A percentile compares a stretch with the other conserved stretches of the same genome.
Conservation (phyloP, 2,113 vertebrate species). For the Vireo altiloquus region DNA sequence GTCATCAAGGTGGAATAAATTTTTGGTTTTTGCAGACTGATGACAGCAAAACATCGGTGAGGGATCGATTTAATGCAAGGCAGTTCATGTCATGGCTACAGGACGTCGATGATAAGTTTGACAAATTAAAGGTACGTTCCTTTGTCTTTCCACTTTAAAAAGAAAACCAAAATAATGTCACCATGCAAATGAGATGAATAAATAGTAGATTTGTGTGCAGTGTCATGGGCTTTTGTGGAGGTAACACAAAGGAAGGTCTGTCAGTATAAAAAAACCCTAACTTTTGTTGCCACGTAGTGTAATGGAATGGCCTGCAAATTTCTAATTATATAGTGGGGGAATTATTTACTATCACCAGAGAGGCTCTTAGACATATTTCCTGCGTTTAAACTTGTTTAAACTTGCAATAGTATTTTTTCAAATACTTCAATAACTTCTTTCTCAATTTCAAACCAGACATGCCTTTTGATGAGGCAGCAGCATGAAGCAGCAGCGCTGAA, state of each 20-base stretch:
- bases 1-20: not conserved
- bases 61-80: slow-evolving; percentile 94
- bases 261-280: not conserved
- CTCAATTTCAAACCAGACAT: slow-evolving; percentile 79
- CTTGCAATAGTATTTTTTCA: not conserved
- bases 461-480: slow-evolving; percentile 98
- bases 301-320: not conserved
- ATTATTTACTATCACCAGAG: not conserved
- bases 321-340: not conserved
- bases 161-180: not conserved
- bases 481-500: slow-evolving; percentile 97
- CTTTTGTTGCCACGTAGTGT: not conserved
- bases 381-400: not conserved
- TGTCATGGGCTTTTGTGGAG: not conserved
- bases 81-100: slow-evolving; percentile 99
- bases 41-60: slow-evolving; percentile 94
- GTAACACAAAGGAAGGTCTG: not conserved
- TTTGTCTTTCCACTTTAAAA: not conserved
- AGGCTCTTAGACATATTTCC: not conserved
- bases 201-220: not conserved
- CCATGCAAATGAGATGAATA: not conserved
- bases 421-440: not conserved
- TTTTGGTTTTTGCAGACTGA: slow-evolving; percentile 77
- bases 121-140: slow-evolving; percentile 91
- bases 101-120: slow-evolving; percentile 98